phyloP scores from a whole-genome alignment of 2,888 invertebrate genomes.

The Scaptomyza reducta region DNA sequence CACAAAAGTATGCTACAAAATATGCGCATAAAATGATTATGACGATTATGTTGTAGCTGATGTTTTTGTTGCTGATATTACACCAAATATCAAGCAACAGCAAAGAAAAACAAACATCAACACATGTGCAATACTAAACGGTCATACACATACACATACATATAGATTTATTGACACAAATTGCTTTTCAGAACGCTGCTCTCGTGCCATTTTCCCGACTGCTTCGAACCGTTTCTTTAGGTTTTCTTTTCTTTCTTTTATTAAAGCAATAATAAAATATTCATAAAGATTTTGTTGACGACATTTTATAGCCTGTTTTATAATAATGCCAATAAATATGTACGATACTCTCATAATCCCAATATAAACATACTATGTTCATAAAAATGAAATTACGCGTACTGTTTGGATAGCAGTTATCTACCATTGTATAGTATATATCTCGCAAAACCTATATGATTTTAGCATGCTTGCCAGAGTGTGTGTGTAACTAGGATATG shows the following conservation, averaged over 20 bases:
- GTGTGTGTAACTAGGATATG: constrained; percentile 51
- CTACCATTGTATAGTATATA: not conserved
- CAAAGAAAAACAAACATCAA: constrained; percentile 41
- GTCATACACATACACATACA: constrained; percentile 27
- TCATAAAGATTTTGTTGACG: constrained; percentile 74
- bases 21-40: constrained; percentile 79
- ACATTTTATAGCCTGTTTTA: constrained; percentile 51
- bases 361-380: not conserved
- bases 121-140: constrained; percentile 52
- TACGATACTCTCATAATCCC: constrained; percentile 4
- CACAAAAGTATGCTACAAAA: constrained; percentile 72
- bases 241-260: constrained; percentile 11
- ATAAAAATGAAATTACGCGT: not conserved
- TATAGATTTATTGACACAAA: constrained; percentile 79
- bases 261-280: constrained; percentile 79
- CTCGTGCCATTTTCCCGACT: constrained; percentile 31
- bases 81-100: constrained; percentile 39
- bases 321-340: constrained; percentile 55
- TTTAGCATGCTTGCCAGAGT: constrained; percentile 37
- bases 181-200: constrained; percentile 65
- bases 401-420: constrained; percentile 9
- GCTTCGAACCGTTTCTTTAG: constrained; percentile 8
- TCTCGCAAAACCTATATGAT: constrained; percentile 15
- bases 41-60: constrained; percentile 68
- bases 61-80: constrained; percentile 40